These are phyloP conservation scores for Merops nubicus DNA, from an alignment of 2,113 vertebrate species.

Conservation along the genomic window DNA sequence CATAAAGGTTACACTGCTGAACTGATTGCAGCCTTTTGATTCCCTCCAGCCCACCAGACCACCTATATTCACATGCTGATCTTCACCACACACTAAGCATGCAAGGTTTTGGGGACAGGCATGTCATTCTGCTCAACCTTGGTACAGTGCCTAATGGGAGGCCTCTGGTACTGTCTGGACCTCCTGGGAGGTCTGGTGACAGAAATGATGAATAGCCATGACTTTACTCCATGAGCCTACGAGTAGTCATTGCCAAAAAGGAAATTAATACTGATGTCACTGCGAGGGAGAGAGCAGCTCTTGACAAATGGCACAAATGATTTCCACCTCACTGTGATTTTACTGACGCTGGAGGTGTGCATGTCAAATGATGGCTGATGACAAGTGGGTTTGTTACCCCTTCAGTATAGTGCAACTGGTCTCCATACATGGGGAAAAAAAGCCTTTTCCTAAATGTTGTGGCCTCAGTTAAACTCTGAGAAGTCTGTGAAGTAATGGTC, in stretches of 20 bases:
- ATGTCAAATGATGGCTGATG: background rate
- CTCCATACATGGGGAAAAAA: background rate
- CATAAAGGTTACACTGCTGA: background rate
- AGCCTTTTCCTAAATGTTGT: background rate
- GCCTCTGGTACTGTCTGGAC: background rate
- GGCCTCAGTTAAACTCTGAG: background rate
- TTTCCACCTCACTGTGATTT: background rate
- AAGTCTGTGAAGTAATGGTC: background rate
- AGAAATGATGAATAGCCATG: background rate
- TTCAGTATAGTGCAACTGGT: background rate
- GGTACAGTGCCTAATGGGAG: background rate
- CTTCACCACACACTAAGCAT: background rate
- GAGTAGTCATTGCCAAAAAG: background rate
- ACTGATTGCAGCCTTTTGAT: background rate
- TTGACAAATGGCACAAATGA: background rate
- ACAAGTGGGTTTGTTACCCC: background rate
- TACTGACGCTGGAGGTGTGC: background rate
- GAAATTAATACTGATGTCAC: slow-evolving; percentile 3
- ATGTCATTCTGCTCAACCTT: background rate
- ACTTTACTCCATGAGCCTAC: background rate
- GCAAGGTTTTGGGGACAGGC: background rate
- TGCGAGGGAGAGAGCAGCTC: background rate
- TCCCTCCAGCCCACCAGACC: background rate
- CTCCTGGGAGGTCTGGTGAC: background rate
- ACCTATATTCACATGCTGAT: background rate